Evolutionary conservation across 2,888 invertebrate genomes (phyloP), one percentile per base, ranked within the genome.

Genomic region (Cephus nigrinus): DNA sequence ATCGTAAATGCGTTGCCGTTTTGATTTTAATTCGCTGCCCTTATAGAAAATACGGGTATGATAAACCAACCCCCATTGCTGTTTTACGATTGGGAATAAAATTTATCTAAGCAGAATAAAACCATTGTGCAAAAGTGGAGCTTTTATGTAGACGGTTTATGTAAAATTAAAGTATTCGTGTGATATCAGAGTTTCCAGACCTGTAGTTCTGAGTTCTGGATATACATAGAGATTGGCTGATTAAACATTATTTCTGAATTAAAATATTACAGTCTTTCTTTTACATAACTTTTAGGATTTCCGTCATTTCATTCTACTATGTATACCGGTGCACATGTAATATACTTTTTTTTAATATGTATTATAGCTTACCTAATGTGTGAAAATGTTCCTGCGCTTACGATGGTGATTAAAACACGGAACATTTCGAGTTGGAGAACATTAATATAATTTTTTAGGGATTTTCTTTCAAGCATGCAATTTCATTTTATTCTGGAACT

Each of bases 381-480:
- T 55, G 55, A 23, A 23, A 55, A 23, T 23, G 9, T 23, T 23
- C 23, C 55, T 23, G 23, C 55, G 55, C 55, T 55, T 23, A 55
- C 9, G 23, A 9, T 23, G 55, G 5, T 55, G 23, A 55, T 55
- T 55, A 55, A 55, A 55, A 23, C 55, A 23, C 23, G 55, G 23
- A 23, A 55, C 9, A 23, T 35, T 35, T 9, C 34, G 74, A 9
- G 74, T 79, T 80, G 69, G 76, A 75, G 74, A 83, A 84, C 82
- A 88, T 88, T 88, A 88, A 89, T 88, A 85, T 86, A 88, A 88
- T 89, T 87, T 86, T 84, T 86, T 86, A 88, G 86, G 81, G 84
- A 83, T 83, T 85, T 87, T 86, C 12, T 86, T 9, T 23, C 23
- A 23, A 23, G 55, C 9, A 55, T 55, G 15, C 0, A 55, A 23